phyloP scores from a whole-genome alignment of 2,888 invertebrate species.

The Thecocarcelia acutangulata region DNA sequence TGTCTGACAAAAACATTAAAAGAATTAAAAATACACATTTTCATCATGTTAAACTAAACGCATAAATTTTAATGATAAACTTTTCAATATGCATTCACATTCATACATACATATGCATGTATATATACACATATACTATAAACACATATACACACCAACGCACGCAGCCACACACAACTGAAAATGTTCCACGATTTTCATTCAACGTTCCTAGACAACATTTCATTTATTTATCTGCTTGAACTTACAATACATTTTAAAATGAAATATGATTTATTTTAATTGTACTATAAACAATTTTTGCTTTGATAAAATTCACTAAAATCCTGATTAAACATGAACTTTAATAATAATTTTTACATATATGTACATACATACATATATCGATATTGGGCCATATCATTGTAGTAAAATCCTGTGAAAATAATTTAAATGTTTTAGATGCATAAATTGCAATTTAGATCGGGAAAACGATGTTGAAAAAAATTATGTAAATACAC shows the following conservation, averaged over 20 bases:
- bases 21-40: not conserved
- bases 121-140: too few species aligned
- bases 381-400: slow-evolving; percentile 20
- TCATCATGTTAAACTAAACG: not conserved
- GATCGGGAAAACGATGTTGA: not conserved
- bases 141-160: too few species aligned
- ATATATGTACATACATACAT: not conserved
- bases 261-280: slow-evolving; percentile 27
- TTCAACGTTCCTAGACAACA: not conserved
- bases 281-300: slow-evolving; percentile 30
- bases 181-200: too few species aligned
- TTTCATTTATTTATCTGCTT: slow-evolving; percentile 1
- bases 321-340: slow-evolving; percentile 40
- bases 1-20: too few species aligned
- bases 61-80: slow-evolving; percentile 16
- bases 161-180: too few species aligned
- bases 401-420: slow-evolving; percentile 25
- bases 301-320: slow-evolving; percentile 35
- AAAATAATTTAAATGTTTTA: slow-evolving; percentile 49
- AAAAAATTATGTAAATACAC: not conserved
- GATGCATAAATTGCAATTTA: slow-evolving; percentile 46
- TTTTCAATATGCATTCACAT: not conserved
- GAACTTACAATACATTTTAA: slow-evolving; percentile 15
- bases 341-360: slow-evolving; percentile 39
- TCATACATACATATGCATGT: too few species aligned